These are phyloP conservation scores for Tinea trinotella DNA, from an alignment of 2,888 invertebrate genomes.

Conservation along the genomic window DNA sequence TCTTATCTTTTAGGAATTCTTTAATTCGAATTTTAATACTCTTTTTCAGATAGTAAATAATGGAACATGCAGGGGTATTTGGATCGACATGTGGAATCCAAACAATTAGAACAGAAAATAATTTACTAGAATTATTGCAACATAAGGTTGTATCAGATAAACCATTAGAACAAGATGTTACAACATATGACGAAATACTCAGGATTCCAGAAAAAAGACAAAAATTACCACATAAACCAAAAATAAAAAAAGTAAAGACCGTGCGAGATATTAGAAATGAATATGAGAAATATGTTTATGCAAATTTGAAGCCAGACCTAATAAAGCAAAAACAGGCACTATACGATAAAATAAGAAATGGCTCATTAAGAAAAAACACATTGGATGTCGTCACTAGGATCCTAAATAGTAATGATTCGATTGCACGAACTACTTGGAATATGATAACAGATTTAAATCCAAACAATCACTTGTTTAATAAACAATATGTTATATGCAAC, in stretches of 20 bases:
- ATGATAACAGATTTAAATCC: slow-evolving; percentile 59
- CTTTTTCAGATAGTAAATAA: no score
- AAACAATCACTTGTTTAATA: slow-evolving; percentile 33
- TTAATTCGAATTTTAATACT: no score
- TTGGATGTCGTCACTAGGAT: slow-evolving; percentile 42
- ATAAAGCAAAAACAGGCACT: slow-evolving; percentile 45
- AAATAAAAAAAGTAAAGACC: slow-evolving; percentile 46
- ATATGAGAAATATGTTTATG: slow-evolving; percentile 48
- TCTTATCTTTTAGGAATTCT: no score
- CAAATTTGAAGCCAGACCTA: slow-evolving; percentile 38
- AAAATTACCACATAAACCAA: slow-evolving; percentile 48
- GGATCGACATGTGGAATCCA: no score
- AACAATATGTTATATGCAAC: slow-evolving; percentile 51
- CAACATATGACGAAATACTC: background rate
- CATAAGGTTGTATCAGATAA: background rate
- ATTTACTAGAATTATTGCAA: background rate
- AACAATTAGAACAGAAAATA: no score
- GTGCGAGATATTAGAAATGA: slow-evolving; percentile 47
- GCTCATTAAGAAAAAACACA: slow-evolving; percentile 39
- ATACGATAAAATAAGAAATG: slow-evolving; percentile 47
- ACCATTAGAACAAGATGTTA: background rate
- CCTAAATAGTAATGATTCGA: slow-evolving; percentile 39
- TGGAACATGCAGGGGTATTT: no score
- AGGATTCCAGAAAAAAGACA: slow-evolving; percentile 27
- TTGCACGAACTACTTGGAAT: slow-evolving; percentile 54